Evolutionary conservation across 2,113 vertebrate genomes (phyloP).

Genomic region (Edolisoma coerulescens): DNA sequence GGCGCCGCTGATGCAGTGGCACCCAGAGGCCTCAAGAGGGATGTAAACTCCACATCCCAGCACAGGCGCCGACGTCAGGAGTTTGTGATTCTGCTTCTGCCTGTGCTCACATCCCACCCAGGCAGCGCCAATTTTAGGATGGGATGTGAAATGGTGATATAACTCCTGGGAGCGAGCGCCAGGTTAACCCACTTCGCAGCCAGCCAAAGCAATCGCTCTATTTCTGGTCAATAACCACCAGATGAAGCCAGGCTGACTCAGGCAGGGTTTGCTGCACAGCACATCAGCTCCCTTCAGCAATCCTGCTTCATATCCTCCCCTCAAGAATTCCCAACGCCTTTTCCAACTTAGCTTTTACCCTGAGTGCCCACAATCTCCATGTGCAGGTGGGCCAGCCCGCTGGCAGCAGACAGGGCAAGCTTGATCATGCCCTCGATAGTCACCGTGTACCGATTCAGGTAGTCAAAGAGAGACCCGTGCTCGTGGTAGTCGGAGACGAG

Average conservation of each 20-base stretch:
- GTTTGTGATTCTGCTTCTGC: background rate
- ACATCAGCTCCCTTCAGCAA: background rate
- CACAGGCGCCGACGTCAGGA: background rate
- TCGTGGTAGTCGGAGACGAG: slow-evolving; percentile 96
- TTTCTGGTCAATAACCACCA: background rate
- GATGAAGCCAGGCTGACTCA: background rate
- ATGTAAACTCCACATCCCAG: background rate
- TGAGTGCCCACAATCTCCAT: slow-evolving; percentile 99
- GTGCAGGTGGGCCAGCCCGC: slow-evolving; percentile 93
- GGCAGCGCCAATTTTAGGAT: background rate
- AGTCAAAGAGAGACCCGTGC: slow-evolving; percentile 95
- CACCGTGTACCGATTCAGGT: slow-evolving; percentile 93
- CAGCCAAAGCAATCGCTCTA: background rate
- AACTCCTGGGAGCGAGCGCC: background rate
- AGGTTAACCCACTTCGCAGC: background rate
- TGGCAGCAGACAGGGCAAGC: slow-evolving; percentile 90
- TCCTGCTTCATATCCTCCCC: background rate
- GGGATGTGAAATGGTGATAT: background rate
- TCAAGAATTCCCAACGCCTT: background rate
- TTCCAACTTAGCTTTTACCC: slow-evolving; percentile 68
- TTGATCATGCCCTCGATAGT: slow-evolving; percentile 98
- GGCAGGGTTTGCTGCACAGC: background rate
- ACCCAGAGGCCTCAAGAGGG: slow-evolving; percentile 20
- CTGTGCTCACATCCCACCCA: background rate
- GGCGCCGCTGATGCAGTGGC: background rate